Percentiles rank a stretch among this genome's conserved stretches.
Conservation (phyloP, 2,113 vertebrate genomes). For the Noctilio leporinus region DNA sequence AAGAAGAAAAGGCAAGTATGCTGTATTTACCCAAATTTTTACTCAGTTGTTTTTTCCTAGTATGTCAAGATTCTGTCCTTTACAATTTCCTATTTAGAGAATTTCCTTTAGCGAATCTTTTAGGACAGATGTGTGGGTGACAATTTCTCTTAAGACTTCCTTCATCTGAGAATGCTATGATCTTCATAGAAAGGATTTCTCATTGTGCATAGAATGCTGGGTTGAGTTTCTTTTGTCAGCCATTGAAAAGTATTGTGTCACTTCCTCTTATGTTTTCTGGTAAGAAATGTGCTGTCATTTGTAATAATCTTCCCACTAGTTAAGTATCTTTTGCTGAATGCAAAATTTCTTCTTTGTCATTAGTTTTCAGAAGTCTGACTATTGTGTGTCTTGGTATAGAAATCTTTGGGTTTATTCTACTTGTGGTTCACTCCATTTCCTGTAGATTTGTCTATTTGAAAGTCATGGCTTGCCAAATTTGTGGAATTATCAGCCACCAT, state of each 20-base stretch:
- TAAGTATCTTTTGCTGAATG: not conserved
- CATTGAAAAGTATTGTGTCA: not conserved
- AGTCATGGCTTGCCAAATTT: not conserved
- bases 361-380: not conserved
- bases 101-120: not conserved
- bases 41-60: not conserved
- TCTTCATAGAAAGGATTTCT: not conserved
- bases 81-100: not conserved
- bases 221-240: not conserved
- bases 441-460: not conserved
- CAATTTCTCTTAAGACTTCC: not conserved
- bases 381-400: not conserved
- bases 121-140: not conserved
- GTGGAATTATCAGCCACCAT: not conserved
- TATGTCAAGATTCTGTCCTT: not conserved
- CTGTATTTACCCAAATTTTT: not conserved
- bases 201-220: not conserved
- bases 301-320: not conserved
- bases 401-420: not conserved
- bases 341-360: not conserved
- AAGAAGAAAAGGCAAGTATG: not conserved
- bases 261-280: not conserved
- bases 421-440: not conserved
- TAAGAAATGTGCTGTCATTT: not conserved
- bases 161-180: not conserved